These are phyloP conservation scores for Galaxias olidus DNA, from an alignment of 2,797 vertebrate species.

Conservation along the genomic window DNA sequence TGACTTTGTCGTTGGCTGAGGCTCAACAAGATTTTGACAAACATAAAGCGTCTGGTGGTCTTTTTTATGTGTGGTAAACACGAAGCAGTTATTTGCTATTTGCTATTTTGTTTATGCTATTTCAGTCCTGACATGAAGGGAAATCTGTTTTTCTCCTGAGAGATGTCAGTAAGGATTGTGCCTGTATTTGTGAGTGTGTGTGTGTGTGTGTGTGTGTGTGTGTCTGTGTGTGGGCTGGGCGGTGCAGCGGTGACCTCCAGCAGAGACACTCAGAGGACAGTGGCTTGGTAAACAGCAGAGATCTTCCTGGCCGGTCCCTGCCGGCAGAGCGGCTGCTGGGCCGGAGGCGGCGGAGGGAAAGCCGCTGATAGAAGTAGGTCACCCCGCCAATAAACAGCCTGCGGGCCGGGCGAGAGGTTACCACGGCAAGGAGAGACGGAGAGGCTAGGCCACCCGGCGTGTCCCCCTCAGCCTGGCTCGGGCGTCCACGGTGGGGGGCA, in stretches of 20 bases:
- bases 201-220: too few species aligned
- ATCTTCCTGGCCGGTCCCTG: conserved; percentile 52
- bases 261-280: conserved; percentile 51
- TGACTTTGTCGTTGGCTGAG: too few species aligned
- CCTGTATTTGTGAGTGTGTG: background rate
- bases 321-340: conserved; percentile 51
- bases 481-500: conserved; percentile 32
- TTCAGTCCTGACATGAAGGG: too few species aligned
- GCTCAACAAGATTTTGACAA: too few species aligned
- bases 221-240: too few species aligned
- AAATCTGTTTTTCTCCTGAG: too few species aligned
- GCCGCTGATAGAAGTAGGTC: conserved; percentile 68
- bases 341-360: conserved; percentile 57
- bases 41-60: too few species aligned
- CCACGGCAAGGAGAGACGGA: conserved; percentile 37
- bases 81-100: too few species aligned
- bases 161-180: background rate
- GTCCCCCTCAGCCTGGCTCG: conserved; percentile 39
- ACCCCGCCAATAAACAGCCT: conserved; percentile 56
- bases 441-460: conserved; percentile 44
- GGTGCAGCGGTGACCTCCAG: conserved; percentile 52
- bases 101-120: too few species aligned
- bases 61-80: too few species aligned
- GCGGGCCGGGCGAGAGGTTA: conserved; percentile 54
- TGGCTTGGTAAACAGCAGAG: conserved; percentile 56